Conservation (phyloP, 2,113 vertebrate species). For the Charina bottae region DNA sequence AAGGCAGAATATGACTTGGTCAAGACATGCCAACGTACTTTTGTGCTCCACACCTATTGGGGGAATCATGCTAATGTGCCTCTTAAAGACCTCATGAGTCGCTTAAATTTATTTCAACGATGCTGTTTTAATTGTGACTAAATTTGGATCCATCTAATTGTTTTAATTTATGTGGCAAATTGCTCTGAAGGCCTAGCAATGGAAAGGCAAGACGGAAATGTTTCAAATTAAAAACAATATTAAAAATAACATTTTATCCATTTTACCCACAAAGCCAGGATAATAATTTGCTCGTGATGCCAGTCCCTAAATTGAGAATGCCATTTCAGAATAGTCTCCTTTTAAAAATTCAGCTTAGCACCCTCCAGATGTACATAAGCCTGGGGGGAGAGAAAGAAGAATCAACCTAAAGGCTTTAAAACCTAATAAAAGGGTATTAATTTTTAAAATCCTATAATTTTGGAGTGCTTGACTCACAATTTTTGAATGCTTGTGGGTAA, state of each 20-base stretch:
- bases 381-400: not conserved
- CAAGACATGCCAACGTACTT: not conserved
- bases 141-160: not conserved
- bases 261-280: not conserved
- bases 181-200: not conserved
- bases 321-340: not conserved
- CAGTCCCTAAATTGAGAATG: not conserved
- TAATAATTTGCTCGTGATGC: not conserved
- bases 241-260: not conserved
- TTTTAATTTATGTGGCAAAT: not conserved
- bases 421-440: constrained; percentile 28
- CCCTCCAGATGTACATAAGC: not conserved
- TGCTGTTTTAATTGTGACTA: not conserved
- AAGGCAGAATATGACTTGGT: not conserved
- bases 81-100: not conserved
- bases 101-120: not conserved
- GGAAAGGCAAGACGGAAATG: not conserved
- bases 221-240: not conserved
- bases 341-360: not conserved
- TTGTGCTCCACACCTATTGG: not conserved
- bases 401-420: constrained; percentile 12
- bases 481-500: constrained; percentile 12
- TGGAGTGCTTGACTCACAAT: constrained; percentile 7
- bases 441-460: constrained; percentile 36
- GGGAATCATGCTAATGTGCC: not conserved